These are phyloP conservation scores for Drosophila ohnishii DNA, from an alignment of 1,140 invertebrate genomes.

Conservation along the genomic window DNA sequence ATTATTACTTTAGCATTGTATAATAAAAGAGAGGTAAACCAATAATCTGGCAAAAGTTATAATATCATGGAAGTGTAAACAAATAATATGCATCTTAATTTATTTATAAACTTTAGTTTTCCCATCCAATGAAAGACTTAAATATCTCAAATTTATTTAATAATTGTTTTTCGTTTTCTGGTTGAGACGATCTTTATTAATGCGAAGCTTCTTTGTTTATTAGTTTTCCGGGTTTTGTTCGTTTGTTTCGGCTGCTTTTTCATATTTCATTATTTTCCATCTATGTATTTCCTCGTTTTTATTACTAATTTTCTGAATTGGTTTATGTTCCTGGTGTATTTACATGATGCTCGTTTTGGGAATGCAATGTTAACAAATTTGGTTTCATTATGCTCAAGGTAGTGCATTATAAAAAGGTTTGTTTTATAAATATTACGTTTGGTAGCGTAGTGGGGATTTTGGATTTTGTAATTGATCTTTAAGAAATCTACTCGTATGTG, in stretches of 20 bases:
- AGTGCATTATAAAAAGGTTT: constrained; percentile 51
- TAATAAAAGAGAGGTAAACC: too few species aligned
- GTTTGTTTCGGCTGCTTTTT: constrained; percentile 43
- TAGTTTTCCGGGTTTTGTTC: constrained; percentile 52
- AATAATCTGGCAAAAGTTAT: too few species aligned
- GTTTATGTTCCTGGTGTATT: constrained; percentile 59
- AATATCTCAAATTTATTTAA: constrained; percentile 36
- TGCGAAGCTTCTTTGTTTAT: constrained; percentile 70
- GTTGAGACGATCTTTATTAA: constrained; percentile 79
- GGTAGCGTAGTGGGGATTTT: constrained; percentile 49
- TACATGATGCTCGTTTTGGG: constrained; percentile 59
- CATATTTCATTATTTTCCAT: constrained; percentile 29
- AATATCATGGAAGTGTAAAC: too few species aligned
- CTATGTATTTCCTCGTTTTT: constrained; percentile 39
- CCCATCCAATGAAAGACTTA: constrained; percentile 13
- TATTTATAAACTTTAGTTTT: too few species aligned
- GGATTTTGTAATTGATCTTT: constrained; percentile 58
- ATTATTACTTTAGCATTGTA: too few species aligned
- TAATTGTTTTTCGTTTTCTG: constrained; percentile 49
- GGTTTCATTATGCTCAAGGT: constrained; percentile 48
- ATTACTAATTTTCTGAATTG: constrained; percentile 44
- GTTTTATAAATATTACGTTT: constrained; percentile 38
- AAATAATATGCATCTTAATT: too few species aligned
- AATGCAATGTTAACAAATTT: constrained; percentile 56
- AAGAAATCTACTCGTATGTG: constrained; percentile 60